These are phyloP conservation scores for Tetrapedia diversipes DNA, from an alignment of 2,888 invertebrate species.

Conservation along the genomic window DNA sequence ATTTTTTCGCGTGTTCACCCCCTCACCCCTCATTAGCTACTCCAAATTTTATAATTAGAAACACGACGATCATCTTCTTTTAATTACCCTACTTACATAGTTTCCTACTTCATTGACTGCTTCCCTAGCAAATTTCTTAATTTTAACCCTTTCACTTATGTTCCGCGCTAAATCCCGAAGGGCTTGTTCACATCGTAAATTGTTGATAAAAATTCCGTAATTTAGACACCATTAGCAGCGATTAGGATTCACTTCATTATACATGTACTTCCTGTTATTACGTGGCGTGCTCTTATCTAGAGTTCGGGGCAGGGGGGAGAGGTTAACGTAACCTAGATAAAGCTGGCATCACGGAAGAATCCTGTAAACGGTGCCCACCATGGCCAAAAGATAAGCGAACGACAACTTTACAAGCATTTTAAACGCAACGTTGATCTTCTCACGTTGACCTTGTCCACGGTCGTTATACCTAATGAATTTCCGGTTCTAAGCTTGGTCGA, in stretches of 20 bases:
- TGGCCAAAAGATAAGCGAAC: slow-evolving; percentile 2
- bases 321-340: not conserved
- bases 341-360: not conserved
- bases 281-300: not conserved
- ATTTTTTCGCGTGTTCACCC: no score
- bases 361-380: not conserved
- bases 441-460: slow-evolving; percentile 37
- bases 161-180: no score
- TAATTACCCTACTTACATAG: no score
- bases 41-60: no score
- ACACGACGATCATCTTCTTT: no score
- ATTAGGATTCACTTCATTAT: not conserved
- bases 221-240: not conserved
- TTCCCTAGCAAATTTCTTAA: no score
- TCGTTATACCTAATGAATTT: slow-evolving; percentile 47
- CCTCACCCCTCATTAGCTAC: no score
- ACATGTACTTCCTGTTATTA: not conserved
- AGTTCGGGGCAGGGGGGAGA: no score
- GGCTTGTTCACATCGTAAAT: no score
- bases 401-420: slow-evolving; percentile 12
- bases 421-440: slow-evolving; percentile 26
- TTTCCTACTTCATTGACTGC: no score
- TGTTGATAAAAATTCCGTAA: not conserved
- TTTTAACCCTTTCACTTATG: no score
- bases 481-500: slow-evolving; percentile 16